Conservation (phyloP, 1,140 invertebrate genomes). For the Drosophila prosaltans region DNA sequence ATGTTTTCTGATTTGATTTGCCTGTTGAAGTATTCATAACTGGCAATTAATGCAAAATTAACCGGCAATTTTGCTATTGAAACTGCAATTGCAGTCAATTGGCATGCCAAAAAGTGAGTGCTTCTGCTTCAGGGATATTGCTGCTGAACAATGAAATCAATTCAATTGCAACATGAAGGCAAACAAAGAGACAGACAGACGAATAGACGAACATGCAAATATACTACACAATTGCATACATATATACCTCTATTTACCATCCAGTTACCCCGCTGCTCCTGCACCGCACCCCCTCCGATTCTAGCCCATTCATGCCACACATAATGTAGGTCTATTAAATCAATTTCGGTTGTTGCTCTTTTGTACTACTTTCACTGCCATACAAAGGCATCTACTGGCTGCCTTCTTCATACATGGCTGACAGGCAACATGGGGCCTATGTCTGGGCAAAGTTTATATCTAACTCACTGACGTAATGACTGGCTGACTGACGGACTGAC, state of each 20-base stretch:
- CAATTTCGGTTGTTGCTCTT: constrained; percentile 73
- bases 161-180: constrained; percentile 10
- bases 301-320: constrained; percentile 10
- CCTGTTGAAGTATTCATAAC: constrained; percentile 3
- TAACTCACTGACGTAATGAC: constrained; percentile 11
- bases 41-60: constrained; percentile 20
- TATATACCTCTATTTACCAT: constrained; percentile 1
- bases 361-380: constrained; percentile 65
- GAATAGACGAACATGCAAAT: constrained; percentile 13
- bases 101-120: constrained; percentile 17
- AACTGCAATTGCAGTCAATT: constrained; percentile 12
- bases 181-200: constrained; percentile 16
- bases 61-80: constrained; percentile 13
- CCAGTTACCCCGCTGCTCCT: neutral
- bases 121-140: neutral
- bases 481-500: neutral
- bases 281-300: neutral
- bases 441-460: constrained; percentile 17
- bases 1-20: neutral
- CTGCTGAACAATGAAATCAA: constrained; percentile 18
- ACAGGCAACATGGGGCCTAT: constrained; percentile 20
- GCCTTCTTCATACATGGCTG: constrained; percentile 13
- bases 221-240: constrained; percentile 2
- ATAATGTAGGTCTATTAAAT: constrained; percentile 73
- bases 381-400: constrained; percentile 12